phyloP scores from a whole-genome alignment of 1,140 invertebrate genomes.

The Euwallacea fornicatus region DNA sequence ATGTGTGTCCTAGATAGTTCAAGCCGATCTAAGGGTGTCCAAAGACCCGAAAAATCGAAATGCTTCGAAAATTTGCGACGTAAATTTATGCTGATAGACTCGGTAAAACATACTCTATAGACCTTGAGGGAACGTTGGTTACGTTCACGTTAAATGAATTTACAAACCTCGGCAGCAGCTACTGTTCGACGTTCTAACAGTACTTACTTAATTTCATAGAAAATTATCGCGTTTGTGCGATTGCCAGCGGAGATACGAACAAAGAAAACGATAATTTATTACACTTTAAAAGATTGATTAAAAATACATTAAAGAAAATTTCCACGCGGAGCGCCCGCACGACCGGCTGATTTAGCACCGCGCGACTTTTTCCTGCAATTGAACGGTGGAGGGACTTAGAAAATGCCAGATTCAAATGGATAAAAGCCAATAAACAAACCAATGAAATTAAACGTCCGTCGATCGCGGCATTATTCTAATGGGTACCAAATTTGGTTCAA shows the following conservation, averaged over 20 bases:
- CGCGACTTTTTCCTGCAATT: not conserved
- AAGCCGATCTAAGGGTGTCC: not conserved
- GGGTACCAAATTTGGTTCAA: conserved; percentile 34
- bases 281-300: conserved; percentile 16
- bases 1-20: not conserved
- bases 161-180: conserved; percentile 22
- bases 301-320: conserved; percentile 17
- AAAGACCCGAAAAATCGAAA: not conserved
- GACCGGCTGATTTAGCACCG: not conserved
- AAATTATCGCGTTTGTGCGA: conserved; percentile 27
- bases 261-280: conserved; percentile 24
- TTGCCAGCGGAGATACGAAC: conserved; percentile 17
- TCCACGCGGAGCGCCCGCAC: not conserved
- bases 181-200: conserved; percentile 27
- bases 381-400: not conserved
- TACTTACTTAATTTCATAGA: conserved; percentile 23
- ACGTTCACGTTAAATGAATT: conserved; percentile 26
- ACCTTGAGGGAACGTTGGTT: conserved; percentile 23
- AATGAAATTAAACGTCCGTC: conserved; percentile 34
- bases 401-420: conserved; percentile 2
- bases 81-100: not conserved
- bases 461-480: conserved; percentile 31
- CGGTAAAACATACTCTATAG: not conserved
- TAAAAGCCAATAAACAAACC: conserved; percentile 29
- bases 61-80: not conserved